phyloP scores from a whole-genome alignment of 2,113 vertebrate genomes.

The Platysternon megacephalum region DNA sequence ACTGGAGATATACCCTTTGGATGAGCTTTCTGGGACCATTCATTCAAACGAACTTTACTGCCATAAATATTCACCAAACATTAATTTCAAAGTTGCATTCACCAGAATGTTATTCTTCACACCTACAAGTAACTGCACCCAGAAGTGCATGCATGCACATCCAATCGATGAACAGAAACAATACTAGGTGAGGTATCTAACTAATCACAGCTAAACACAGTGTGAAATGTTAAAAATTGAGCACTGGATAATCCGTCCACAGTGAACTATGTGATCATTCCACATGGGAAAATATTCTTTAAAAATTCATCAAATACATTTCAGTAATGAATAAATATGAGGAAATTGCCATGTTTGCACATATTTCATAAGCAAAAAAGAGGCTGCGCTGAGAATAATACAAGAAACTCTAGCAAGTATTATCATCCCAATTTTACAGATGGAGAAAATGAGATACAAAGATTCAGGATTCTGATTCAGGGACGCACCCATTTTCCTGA shows the following conservation, averaged over 20 bases:
- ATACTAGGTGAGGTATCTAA: too few species aligned
- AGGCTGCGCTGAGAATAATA: background rate
- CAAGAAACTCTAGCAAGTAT: background rate
- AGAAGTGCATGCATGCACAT: background rate
- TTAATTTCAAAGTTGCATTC: background rate
- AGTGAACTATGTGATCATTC: background rate
- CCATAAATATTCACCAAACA: background rate
- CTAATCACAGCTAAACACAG: background rate
- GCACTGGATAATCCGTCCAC: background rate
- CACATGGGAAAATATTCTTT: background rate
- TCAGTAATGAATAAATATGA: background rate
- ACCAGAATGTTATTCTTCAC: background rate
- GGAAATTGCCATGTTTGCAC: background rate
- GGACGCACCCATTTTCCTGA: background rate
- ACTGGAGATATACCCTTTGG: rapidly evolving
- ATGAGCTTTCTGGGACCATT: background rate
- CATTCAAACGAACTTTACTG: background rate
- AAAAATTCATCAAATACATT: background rate
- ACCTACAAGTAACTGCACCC: background rate
- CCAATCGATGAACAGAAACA: background rate
- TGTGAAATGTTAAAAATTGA: background rate
- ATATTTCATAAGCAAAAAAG: background rate
- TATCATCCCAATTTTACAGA: background rate
- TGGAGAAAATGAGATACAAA: background rate
- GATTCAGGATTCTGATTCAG: background rate